A percentile compares a stretch with the other conserved stretches of the same genome.
These are phyloP conservation scores for Heliconius melpomene DNA, from an alignment of 1,140 invertebrate species.

Conservation along the genomic window DNA sequence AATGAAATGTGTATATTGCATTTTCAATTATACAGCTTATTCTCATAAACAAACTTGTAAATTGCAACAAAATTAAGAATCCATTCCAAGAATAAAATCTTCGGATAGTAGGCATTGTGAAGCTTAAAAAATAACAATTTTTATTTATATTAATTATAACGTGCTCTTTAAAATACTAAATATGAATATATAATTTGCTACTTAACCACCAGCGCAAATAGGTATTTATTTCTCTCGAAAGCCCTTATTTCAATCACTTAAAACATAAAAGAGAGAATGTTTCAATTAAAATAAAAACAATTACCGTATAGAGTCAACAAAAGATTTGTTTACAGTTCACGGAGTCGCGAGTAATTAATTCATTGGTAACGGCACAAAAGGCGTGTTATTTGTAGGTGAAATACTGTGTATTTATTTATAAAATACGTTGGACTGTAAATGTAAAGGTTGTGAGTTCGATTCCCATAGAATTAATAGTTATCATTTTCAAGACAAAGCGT, in stretches of 20 bases:
- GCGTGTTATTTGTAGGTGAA: background rate
- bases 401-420: background rate
- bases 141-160: no score
- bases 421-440: background rate
- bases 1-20: background rate
- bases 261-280: background rate
- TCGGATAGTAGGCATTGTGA: no score
- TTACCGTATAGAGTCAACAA: slow-evolving; percentile 5
- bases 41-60: background rate
- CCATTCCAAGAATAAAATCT: no score
- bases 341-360: slow-evolving; percentile 8
- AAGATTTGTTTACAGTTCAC: slow-evolving; percentile 13
- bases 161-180: no score
- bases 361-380: background rate
- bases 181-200: background rate
- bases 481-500: no score
- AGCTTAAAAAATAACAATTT: no score
- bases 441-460: background rate
- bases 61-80: background rate
- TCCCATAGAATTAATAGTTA: no score
- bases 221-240: background rate
- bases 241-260: background rate
- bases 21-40: background rate
- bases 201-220: background rate
- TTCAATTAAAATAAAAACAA: slow-evolving; percentile 12